Evolutionary conservation across 2,888 invertebrate genomes (phyloP).

Genomic region (Tanypteryx hageni): DNA sequence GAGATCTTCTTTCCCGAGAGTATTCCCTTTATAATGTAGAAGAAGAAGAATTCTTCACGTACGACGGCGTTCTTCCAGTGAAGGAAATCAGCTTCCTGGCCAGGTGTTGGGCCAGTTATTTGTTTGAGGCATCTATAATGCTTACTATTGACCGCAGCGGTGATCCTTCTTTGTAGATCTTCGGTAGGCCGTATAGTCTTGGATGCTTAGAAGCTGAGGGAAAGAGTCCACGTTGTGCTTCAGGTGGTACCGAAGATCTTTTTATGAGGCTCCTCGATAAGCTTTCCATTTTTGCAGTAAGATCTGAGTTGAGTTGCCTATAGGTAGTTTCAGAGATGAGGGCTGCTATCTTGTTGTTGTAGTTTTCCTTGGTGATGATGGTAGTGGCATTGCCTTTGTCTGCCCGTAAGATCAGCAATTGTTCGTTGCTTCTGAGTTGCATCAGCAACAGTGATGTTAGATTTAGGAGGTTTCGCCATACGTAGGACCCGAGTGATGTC

Average conservation of each 20-base stretch:
- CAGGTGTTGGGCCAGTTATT: background rate
- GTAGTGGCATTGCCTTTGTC: too few relatives aligned
- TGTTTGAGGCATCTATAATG: background rate
- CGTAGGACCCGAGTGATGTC: background rate
- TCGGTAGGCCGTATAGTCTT: background rate
- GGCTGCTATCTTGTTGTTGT: background rate
- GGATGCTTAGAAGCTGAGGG: background rate
- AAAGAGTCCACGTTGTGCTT: background rate
- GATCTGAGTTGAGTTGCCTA: background rate
- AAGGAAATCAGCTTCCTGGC: too few relatives aligned
- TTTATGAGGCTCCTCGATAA: background rate
- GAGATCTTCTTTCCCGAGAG: too few relatives aligned
- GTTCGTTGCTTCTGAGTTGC: background rate
- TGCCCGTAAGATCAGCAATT: too few relatives aligned
- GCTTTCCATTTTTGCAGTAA: background rate
- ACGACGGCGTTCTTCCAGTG: too few relatives aligned
- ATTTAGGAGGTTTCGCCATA: background rate
- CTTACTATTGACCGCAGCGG: background rate
- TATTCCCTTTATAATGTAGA: too few relatives aligned
- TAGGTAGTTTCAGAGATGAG: background rate
- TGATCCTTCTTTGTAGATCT: background rate
- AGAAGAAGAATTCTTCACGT: too few relatives aligned
- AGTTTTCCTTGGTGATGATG: background rate
- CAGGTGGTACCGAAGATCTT: background rate
- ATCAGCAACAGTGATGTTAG: background rate